A percentile compares a stretch with the other conserved stretches of the same genome.
phyloP scores from a whole-genome alignment of 2,113 vertebrate genomes.

The Mesoclemmys tuberculata region DNA sequence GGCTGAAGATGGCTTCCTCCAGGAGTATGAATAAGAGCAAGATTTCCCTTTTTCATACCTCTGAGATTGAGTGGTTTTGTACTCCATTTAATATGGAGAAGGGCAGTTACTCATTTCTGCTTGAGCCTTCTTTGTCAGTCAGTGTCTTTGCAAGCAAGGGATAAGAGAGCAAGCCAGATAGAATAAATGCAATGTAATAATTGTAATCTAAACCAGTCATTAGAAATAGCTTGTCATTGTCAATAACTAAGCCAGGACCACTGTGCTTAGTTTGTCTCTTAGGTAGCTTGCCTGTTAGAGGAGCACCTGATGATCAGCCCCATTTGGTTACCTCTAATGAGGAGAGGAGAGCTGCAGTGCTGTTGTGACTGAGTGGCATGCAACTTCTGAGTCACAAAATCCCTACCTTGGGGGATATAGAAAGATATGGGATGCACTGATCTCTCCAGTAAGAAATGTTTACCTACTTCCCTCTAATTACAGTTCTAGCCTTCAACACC shows the following conservation, averaged over 20 bases:
- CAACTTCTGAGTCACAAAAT: neutral
- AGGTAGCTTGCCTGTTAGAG: neutral
- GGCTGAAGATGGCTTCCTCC: neutral
- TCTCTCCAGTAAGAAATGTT: neutral
- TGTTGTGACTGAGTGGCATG: neutral
- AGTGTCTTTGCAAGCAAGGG: neutral
- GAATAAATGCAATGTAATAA: neutral
- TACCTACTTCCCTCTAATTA: neutral
- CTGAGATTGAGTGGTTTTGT: neutral
- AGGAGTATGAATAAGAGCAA: neutral
- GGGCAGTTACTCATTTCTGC: neutral
- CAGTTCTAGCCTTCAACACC: neutral
- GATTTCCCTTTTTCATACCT: neutral
- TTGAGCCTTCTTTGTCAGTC: neutral
- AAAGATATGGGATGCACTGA: neutral
- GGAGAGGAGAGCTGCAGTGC: neutral
- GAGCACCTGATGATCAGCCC: neutral
- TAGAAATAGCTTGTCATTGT: neutral
- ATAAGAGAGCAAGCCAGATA: neutral
- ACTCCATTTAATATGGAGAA: neutral
- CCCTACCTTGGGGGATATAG: neutral
- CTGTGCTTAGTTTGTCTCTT: neutral
- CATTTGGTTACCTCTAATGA: too few relatives aligned
- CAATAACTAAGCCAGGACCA: neutral
- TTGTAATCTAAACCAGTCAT: neutral